phyloP scores from a whole-genome alignment of 2,113 vertebrate genomes.

The Siphamia tubifer region DNA sequence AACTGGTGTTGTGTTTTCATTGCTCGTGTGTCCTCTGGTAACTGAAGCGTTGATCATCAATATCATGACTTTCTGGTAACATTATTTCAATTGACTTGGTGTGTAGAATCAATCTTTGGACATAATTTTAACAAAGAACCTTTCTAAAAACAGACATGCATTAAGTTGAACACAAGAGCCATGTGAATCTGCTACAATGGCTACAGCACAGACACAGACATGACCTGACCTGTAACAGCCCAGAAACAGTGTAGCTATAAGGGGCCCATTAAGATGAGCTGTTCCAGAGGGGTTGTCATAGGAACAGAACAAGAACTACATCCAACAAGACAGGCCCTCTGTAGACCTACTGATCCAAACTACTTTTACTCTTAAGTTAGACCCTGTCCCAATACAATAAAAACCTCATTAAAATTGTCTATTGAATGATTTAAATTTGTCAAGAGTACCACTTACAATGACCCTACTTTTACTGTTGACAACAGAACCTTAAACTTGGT shows the following conservation, averaged over 20 bases:
- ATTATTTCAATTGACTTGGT: too few species aligned
- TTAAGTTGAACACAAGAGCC: not conserved
- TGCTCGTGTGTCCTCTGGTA: too few species aligned
- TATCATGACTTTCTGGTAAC: too few species aligned
- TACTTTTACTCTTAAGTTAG: not conserved
- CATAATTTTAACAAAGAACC: too few species aligned
- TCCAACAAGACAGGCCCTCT: slow-evolving; percentile 15
- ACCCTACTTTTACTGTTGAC: not conserved
- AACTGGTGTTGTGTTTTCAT: too few species aligned
- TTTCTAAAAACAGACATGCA: not conserved
- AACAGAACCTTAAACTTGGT: slow-evolving; percentile 8
- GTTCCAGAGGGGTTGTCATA: slow-evolving; percentile 10
- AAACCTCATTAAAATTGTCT: not conserved
- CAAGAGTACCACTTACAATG: too few species aligned
- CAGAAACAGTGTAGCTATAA: not conserved
- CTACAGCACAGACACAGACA: not conserved
- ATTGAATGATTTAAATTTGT: too few species aligned
- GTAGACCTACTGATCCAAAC: not conserved
- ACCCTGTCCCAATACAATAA: not conserved
- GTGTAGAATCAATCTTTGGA: too few species aligned
- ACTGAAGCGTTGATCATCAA: too few species aligned
- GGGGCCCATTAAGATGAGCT: not conserved
- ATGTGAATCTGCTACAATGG: not conserved
- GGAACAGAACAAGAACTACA: not conserved
- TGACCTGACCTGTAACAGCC: slow-evolving; percentile 9